phyloP scores from a whole-genome alignment of 2,888 invertebrate genomes.

The Nysson spinosus region DNA sequence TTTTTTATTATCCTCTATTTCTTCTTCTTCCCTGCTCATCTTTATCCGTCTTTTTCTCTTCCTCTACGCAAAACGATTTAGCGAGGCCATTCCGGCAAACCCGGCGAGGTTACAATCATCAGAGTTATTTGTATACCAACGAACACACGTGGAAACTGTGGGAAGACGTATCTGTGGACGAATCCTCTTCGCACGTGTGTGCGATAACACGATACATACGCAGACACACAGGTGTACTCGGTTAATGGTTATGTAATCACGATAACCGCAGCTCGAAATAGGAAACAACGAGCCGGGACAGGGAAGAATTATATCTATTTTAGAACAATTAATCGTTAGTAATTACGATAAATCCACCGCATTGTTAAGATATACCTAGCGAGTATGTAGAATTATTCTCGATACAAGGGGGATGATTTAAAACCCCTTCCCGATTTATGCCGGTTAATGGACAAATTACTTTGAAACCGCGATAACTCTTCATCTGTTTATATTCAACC shows the following conservation, averaged over 20 bases:
- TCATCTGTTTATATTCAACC: too few relatives aligned
- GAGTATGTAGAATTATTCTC: slow-evolving; percentile 35
- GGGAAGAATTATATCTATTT: slow-evolving; percentile 38
- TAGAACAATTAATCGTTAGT: slow-evolving; percentile 42
- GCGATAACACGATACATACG: not conserved
- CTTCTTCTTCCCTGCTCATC: slow-evolving; percentile 16
- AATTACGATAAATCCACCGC: slow-evolving; percentile 36
- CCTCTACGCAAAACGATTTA: slow-evolving; percentile 54
- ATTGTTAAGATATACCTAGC: slow-evolving; percentile 27
- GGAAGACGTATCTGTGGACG: slow-evolving; percentile 14
- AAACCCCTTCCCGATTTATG: not conserved
- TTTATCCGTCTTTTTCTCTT: slow-evolving; percentile 3
- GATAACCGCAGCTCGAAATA: slow-evolving; percentile 35
- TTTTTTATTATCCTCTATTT: slow-evolving; percentile 58
- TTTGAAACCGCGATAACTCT: not conserved
- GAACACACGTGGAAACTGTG: slow-evolving; percentile 39
- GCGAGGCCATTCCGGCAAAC: slow-evolving; percentile 41
- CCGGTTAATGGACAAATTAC: slow-evolving; percentile 7
- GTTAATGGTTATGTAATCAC: slow-evolving; percentile 40
- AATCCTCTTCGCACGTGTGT: not conserved
- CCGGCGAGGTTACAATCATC: slow-evolving; percentile 32
- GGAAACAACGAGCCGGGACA: slow-evolving; percentile 24
- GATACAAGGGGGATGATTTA: slow-evolving; percentile 28
- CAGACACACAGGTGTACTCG: slow-evolving; percentile 4
- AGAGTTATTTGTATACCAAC: slow-evolving; percentile 47